Base-by-base conservation (phyloP, 2,888 invertebrate genomes). In the Spodoptera littoralis region DNA sequence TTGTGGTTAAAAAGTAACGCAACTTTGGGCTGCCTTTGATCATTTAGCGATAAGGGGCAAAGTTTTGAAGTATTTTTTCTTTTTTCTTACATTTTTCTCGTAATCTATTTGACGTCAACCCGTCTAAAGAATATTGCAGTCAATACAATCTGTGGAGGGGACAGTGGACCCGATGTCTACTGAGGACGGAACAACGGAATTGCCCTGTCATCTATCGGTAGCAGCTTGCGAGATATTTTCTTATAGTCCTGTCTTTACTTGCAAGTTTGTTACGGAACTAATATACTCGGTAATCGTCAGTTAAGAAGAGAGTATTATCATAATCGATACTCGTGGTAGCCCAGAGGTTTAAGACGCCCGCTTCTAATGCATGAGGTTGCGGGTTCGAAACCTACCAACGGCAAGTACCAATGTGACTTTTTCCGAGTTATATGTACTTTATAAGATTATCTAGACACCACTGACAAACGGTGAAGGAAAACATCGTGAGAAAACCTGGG, bases 191-290 rank as follows among this genome's bases (percentile, higher is more conserved):
- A 69, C 62, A 70, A 69, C 70, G 70, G 67, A 76, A 75, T 73
- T 64, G 65, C 64, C 64, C 62, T 60, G 73, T 75, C 79, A 81
- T 77, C 72, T 81, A 69, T 80, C 71, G 66, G 51, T n/a, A 47
- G 1, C 64, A 54, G 53, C 55, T 57, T 61, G 67, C 11, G 55
- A 63, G 49, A 62, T 63, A 47, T 46, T 49, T 57, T 53, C 36
- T 30, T 57, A 56, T 60, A 45, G 36, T 47, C 51, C 46, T 45
- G 41, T 53, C 27, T 54, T 58, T 62, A 18, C 45, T 57, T 49
- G 49, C 45, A 48, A 61, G 50, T 22, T 57, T 56, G 13, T 12
- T 51, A 24, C 48, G 11, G 36, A 36, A 36, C 36, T 36, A 36
- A 36, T 36, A 8, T 6, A 36, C 36, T 36, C 6, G 8, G 9